Evolutionary conservation across 2,113 vertebrate genomes (phyloP).

Genomic region (Neolamprologus caudopunctatus): DNA sequence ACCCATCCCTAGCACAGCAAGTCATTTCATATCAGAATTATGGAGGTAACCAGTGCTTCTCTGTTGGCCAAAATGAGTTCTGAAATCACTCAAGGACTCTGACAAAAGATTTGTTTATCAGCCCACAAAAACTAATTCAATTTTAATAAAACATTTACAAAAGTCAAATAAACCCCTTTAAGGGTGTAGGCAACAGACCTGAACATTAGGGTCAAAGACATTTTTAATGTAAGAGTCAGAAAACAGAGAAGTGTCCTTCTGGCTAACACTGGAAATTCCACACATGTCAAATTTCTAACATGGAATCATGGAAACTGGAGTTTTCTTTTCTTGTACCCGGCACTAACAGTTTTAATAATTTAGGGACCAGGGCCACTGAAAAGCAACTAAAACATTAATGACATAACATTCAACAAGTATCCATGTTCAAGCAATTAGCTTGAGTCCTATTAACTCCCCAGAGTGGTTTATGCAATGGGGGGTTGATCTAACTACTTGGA

Average conservation of each 20-base stretch:
- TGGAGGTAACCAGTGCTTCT: neutral
- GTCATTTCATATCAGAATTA: neutral
- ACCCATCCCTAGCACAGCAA: neutral
- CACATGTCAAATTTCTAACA: neutral
- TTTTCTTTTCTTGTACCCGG: neutral
- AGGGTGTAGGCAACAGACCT: neutral
- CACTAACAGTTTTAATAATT: constrained; percentile 51
- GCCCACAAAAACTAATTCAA: neutral
- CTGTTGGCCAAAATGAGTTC: neutral
- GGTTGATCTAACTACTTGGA: neutral
- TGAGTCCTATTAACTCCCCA: constrained; percentile 1
- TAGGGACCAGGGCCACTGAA: constrained; percentile 31
- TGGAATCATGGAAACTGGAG: neutral
- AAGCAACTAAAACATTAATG: constrained; percentile 56
- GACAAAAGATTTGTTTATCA: neutral
- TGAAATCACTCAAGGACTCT: neutral
- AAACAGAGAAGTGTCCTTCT: neutral
- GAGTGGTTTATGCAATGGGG: neutral
- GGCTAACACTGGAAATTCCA: neutral
- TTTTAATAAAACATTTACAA: neutral
- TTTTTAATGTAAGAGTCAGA: neutral
- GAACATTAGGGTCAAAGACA: neutral
- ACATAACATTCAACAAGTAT: constrained; percentile 34
- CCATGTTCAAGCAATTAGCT: constrained; percentile 46
- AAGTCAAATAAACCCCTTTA: neutral